Base-by-base conservation (phyloP, 2,797 vertebrate genomes). In the Macrochelys suwanniensis region DNA sequence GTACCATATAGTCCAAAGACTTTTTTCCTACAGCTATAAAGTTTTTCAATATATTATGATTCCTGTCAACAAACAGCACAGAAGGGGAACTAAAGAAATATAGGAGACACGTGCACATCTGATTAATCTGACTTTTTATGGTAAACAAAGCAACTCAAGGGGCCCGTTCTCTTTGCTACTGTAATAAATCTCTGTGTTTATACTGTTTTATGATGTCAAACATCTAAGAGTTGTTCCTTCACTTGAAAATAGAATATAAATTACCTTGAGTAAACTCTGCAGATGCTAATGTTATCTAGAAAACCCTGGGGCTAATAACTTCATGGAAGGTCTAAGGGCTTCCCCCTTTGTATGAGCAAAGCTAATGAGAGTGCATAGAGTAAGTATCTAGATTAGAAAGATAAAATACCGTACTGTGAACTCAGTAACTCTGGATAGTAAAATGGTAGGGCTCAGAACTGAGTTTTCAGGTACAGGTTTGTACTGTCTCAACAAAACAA, bases 171-270 rank as follows among this genome's bases (percentile, higher is more conserved):
- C 81, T 89, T 88, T 89, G 80, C 61, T 78, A 53, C 50, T 31
- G 77, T 51, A 92, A 95, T 96, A 96, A 96, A 96, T 97, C 92
- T 94, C 81, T 79, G 83, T 5, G 5, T 47, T 95, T 91, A 83
- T 82, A 95, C 85, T 37, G 19, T 79, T 94, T 86, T 90, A 68
- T 90, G 71, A 96, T 97, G 92, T 95, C 96, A 96, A 95, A 95
- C 45, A 91, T 96, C 94, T 78, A 85, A 96, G 92, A 85, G 88
- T 86, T 89, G 94, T 94, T 92, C 90, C 85, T 94, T 0, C 1
- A 76, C 68, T 88, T 92, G 89, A 82, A 96, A 97, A 94, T 9
- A 96, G 91, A 95, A 93, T 57, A 87, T 80, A 96, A 97, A 97
- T 94, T 93, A 95, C 53, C 80, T 92, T 91, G 92, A 83, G 88